Evolutionary conservation across 2,797 vertebrate genomes (phyloP).

Genomic region (Clamator glandarius): DNA sequence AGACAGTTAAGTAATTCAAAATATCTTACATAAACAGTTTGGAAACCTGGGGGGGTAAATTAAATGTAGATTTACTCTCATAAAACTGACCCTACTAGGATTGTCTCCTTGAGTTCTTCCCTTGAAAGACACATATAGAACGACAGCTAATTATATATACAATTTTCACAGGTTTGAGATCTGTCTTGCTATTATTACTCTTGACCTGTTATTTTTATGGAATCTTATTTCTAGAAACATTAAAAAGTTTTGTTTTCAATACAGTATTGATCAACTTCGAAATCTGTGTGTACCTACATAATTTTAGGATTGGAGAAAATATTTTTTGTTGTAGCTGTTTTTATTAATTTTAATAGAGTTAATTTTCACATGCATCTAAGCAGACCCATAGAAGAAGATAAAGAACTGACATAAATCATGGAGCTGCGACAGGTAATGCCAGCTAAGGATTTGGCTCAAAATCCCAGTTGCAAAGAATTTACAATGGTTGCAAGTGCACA

Average conservation of each 20-base stretch:
- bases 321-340: neutral
- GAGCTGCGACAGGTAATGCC: neutral
- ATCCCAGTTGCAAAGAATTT: slow-evolving; percentile 45
- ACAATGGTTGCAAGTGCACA: slow-evolving; percentile 52
- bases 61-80: neutral
- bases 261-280: neutral
- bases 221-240: neutral
- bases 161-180: neutral
- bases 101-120: neutral
- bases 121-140: neutral
- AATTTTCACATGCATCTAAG: neutral
- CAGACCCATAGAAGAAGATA: neutral
- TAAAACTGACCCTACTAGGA: neutral
- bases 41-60: neutral
- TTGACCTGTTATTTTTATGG: neutral
- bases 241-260: neutral
- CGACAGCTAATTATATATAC: neutral
- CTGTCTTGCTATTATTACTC: neutral
- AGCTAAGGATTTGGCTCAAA: slow-evolving; percentile 8
- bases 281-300: neutral
- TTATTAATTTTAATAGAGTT: neutral
- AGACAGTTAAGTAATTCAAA: slow-evolving; percentile 65
- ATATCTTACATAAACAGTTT: slow-evolving; percentile 25
- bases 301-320: neutral
- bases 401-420: neutral